Base-by-base conservation (phyloP, 2,888 invertebrate genomes). In the Cephus nigrinus region DNA sequence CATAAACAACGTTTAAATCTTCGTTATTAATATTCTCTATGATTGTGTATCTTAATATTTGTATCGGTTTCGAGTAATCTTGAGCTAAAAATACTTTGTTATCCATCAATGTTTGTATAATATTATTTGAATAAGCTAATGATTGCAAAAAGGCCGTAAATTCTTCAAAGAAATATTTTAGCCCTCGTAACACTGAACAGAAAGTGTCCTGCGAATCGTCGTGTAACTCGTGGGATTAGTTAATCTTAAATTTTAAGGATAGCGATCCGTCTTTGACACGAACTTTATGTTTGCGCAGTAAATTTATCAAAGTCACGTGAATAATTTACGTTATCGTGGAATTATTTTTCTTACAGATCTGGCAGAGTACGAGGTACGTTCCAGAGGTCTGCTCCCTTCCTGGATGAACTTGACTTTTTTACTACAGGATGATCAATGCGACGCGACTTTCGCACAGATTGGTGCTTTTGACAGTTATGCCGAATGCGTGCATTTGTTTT, bases 401-500 rank as follows among this genome's bases (percentile, higher is more conserved):
- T 93, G 94, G 91, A 88, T 96, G 71, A 90, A 92, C 31, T 92
- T 96, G 74, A 93, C 93, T 80, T 95, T 95, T 93, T 90, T 93
- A 81, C 91, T 93, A 12, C 94, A 94, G 84, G 95, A 96, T 88
- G 96, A 96, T 87, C 93, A 94, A 80, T 96, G 96, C 82, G 95
- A 95, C 84, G 95, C 95, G 2, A 95, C 95, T 0, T 94, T 94
- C 88, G 96, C 95, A 0, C 94, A 95, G 75, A 94, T 95, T 75
- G 93, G 94, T 0, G 95, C 96, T 1, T 95, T 97, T 85, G 95
- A 96, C 85, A 95, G 95, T 1, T 95, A 95, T 88, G 94, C 93
- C 23, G 94, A 95, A 85, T 96, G 96, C 89, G 94, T 95, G 0
- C 95, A 97, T 86, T 94, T 96, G 0, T 95, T 97, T 86, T 94